Conservation (phyloP, 2,113 vertebrate species). For the Macheiramphus alcinus region DNA sequence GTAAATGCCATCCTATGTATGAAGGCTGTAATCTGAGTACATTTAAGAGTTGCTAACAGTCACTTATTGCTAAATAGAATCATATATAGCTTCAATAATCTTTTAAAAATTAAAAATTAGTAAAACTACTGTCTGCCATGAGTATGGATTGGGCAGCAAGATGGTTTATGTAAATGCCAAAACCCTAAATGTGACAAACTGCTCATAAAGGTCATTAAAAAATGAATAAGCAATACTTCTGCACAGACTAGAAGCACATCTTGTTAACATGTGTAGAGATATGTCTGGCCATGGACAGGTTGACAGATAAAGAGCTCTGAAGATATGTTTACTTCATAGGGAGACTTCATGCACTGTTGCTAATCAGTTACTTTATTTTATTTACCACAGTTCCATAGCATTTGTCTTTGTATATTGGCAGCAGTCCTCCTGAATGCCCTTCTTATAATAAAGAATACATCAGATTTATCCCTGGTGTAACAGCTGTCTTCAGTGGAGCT, state of each 20-base stretch:
- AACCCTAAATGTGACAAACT: background rate
- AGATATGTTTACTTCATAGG: background rate
- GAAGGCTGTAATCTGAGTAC: background rate
- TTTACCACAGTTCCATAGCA: background rate
- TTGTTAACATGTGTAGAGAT: background rate
- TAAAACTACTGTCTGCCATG: background rate
- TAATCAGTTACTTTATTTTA: background rate
- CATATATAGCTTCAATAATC: background rate
- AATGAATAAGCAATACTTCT: background rate
- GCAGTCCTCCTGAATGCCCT: background rate
- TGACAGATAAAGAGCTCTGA: background rate
- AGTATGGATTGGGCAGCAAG: background rate
- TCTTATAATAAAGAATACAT: background rate
- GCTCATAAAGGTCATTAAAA: background rate
- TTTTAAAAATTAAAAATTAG: background rate
- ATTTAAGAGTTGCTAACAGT: background rate
- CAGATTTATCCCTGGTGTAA: background rate
- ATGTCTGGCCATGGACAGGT: background rate
- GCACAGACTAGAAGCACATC: background rate
- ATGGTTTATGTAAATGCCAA: background rate
- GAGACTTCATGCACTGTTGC: background rate
- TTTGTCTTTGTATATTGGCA: background rate
- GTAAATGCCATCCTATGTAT: background rate
- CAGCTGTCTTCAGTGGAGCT: background rate
- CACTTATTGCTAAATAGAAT: background rate